Base-by-base conservation (phyloP, 2,797 vertebrate species). In the Hemitrygon akajei region DNA sequence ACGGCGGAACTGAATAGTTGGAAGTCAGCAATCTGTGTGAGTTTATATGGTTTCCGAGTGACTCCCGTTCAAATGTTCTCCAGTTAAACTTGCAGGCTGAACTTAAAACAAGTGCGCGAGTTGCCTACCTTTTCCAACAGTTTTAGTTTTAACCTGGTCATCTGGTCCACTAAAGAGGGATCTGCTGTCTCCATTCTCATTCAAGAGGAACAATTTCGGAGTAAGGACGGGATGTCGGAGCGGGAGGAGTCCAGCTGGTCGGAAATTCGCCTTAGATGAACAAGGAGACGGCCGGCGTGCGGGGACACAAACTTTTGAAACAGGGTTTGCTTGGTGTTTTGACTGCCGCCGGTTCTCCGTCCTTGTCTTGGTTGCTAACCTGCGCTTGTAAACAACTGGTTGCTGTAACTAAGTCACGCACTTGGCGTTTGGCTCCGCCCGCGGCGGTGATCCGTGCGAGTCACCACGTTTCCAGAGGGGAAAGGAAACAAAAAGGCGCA, bases 91-190 rank as follows among this genome's bases (percentile, higher is more conserved):
- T 27, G 7, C 11, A 71, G 11, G 11, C 4, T 20, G 37, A 37
- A 9, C 47, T 9, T 9, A 14, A 12, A 34, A 37, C 11, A 56
- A 73, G 16, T 3, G 40, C n/a, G 1, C 14, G 11, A 71, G 73
- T 89, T 56, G 60, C 95, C 95, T 95, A 98, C 98, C 97, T 97
- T 98, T 95, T 98, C 96, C 25, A 98, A 94, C 69, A 98, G 95
- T 94, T 95, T 97, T 93, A 98, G 95, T 93, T 96, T 97, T 94
- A 98, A 95, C 4, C 47, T 96, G 60, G 96, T 95, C 95, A 98
- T 96, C 81, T 97, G 96, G 95, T 98, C 97, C 93, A 97, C 91
- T 92, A 96, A n/a, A 0, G 96, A 95, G 0, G 96, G 84, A 93
- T 97, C 95, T 94, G 95, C 94, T 6, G 86, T 89, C 34, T 89